phyloP scores from a whole-genome alignment of 1,140 invertebrate genomes.

The Monomorium pharaonis region DNA sequence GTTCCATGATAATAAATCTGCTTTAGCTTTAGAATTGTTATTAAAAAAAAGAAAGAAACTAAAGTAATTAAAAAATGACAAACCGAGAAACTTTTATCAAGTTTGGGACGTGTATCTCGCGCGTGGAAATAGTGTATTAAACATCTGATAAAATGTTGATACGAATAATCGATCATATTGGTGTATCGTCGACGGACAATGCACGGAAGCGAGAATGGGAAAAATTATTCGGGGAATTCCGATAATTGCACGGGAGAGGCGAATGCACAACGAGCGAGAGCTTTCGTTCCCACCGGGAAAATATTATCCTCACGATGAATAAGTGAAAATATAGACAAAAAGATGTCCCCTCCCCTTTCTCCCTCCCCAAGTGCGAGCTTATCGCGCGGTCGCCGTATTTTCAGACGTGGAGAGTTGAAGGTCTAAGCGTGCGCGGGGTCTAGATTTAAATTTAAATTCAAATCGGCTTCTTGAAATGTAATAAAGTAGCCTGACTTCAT shows the following conservation, averaged over 20 bases:
- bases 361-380: neutral
- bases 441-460: constrained; percentile 59
- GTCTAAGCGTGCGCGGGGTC: neutral
- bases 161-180: neutral
- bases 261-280: neutral
- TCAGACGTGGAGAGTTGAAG: constrained; percentile 3
- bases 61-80: neutral
- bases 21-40: neutral
- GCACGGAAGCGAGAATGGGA: neutral
- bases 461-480: constrained; percentile 57
- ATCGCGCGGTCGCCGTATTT: constrained; percentile 31
- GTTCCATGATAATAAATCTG: neutral
- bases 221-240: constrained; percentile 33
- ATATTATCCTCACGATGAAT: constrained; percentile 38
- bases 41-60: neutral
- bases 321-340: constrained; percentile 27
- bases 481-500: constrained; percentile 55
- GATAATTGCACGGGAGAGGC: constrained; percentile 25
- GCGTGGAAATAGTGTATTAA: neutral
- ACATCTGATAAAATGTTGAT: neutral
- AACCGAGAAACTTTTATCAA: neutral
- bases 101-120: neutral
- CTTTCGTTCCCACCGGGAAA: neutral
- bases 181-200: neutral
- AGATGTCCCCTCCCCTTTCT: neutral